Evolutionary conservation across 2,888 invertebrate species (phyloP).

Genomic region (Epistrophe grossulariae): DNA sequence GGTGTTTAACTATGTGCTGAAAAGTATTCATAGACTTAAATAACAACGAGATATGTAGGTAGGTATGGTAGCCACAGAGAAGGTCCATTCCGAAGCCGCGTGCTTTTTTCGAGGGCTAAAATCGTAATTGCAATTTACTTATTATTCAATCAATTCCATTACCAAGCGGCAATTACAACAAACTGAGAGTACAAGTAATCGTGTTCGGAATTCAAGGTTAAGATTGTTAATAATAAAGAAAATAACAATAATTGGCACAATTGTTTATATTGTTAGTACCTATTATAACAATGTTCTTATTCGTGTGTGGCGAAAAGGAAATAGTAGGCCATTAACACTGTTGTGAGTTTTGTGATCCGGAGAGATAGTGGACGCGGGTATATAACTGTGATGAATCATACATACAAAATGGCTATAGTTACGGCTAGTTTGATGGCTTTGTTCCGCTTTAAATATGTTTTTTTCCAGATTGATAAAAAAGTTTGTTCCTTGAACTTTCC

Average conservation of each 20-base stretch:
- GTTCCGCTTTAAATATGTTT: not conserved
- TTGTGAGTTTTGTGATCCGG: conserved; percentile 57
- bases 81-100: conserved; percentile 28
- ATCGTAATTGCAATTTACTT: conserved; percentile 67
- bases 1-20: conserved; percentile 13
- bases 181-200: conserved; percentile 51
- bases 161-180: conserved; percentile 64
- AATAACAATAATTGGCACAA: conserved; percentile 72
- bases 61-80: conserved; percentile 11
- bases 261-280: conserved; percentile 69
- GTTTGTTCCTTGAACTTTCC: not conserved
- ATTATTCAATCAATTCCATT: conserved; percentile 73
- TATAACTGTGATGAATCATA: conserved; percentile 51
- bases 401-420: not conserved
- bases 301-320: conserved; percentile 74
- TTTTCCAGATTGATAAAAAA: not conserved
- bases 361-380: conserved; percentile 61
- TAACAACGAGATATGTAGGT: not conserved
- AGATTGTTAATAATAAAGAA: conserved; percentile 68
- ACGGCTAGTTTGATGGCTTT: too few species aligned
- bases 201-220: conserved; percentile 71
- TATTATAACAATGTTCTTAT: conserved; percentile 70
- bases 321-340: conserved; percentile 75
- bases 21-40: not conserved
- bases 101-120: conserved; percentile 58